Evolutionary conservation across 1,140 invertebrate genomes (phyloP).

Genomic region (Ooceraea biroi): DNA sequence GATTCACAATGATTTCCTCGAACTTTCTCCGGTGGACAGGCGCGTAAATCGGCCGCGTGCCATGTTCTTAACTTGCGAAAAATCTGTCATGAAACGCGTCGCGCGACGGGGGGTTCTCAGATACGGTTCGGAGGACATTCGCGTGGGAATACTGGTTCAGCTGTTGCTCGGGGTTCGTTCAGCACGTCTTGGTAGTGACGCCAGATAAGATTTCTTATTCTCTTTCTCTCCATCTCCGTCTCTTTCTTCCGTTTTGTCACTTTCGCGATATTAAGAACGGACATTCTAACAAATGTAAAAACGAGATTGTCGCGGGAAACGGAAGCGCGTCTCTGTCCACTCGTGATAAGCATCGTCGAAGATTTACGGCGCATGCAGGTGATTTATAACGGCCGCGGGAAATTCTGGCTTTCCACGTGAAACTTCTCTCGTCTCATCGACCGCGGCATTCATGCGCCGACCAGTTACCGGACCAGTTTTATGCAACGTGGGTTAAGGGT

Average conservation of each 20-base stretch:
- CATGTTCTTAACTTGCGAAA: conserved; percentile 45
- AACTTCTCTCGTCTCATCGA: conserved; percentile 5
- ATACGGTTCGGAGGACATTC: conserved; percentile 73
- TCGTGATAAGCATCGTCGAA: background rate
- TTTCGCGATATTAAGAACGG: background rate
- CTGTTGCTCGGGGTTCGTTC: conserved; percentile 60
- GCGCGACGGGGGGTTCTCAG: conserved; percentile 55
- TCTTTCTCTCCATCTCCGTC: background rate
- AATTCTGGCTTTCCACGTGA: conserved; percentile 7
- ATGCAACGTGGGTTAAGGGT: conserved; percentile 28
- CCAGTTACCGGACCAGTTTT: conserved; percentile 35
- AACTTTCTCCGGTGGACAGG: conserved; percentile 31
- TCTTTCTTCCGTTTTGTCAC: background rate
- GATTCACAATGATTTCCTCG: conserved; percentile 34
- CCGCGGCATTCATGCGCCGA: conserved; percentile 11
- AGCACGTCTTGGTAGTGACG: conserved; percentile 14
- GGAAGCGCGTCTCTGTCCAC: background rate
- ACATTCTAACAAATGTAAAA: conserved; percentile 38
- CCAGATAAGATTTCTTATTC: conserved; percentile 51
- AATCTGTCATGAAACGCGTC: conserved; percentile 66
- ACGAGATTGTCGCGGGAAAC: conserved; percentile 16
- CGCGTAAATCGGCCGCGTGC: conserved; percentile 45
- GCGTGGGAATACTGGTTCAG: conserved; percentile 79
- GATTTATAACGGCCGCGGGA: conserved; percentile 7
- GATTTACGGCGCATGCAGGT: background rate